Evolutionary conservation across 2,797 vertebrate genomes (phyloP).

Genomic region (Arrhamphus sclerolepis): DNA sequence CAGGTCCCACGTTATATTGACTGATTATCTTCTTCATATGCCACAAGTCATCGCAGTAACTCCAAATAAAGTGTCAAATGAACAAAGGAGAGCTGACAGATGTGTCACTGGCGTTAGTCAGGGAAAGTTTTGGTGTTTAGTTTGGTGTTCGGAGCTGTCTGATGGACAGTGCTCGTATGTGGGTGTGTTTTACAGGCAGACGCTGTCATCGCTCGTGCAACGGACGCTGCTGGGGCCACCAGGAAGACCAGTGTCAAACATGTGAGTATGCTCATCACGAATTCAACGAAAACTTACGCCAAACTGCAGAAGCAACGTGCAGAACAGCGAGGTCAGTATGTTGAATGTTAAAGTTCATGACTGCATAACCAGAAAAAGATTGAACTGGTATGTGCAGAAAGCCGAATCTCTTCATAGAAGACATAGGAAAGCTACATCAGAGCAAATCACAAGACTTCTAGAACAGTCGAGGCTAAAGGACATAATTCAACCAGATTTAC

Average conservation of each 20-base stretch:
- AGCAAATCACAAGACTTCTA: too few species aligned
- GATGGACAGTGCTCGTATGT: constrained; percentile 4
- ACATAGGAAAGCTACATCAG: too few species aligned
- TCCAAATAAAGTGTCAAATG: constrained; percentile 43
- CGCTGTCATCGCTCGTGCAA: constrained; percentile 93
- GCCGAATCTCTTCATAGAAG: too few species aligned
- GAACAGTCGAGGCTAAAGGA: too few species aligned
- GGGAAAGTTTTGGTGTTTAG: constrained; percentile 13
- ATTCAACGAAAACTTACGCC: too few species aligned
- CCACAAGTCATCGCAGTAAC: constrained; percentile 25
- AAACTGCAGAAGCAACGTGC: too few species aligned
- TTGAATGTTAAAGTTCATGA: too few species aligned
- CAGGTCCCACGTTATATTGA: constrained; percentile 59
- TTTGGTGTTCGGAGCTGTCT: constrained; percentile 27
- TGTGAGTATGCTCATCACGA: constrained; percentile 82
- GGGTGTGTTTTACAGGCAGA: constrained; percentile 81
- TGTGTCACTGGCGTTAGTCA: constrained; percentile 39
- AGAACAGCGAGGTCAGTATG: too few species aligned
- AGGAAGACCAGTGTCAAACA: constrained; percentile 93
- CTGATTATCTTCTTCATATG: constrained; percentile 1
- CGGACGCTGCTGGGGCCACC: constrained; percentile 95
- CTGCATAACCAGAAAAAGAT: too few species aligned
- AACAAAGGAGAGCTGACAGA: constrained; percentile 41
- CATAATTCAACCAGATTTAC: too few species aligned
- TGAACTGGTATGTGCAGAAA: too few species aligned